Base-by-base conservation (phyloP, 1,140 invertebrate species). In the Pollicipes pollicipes region DNA sequence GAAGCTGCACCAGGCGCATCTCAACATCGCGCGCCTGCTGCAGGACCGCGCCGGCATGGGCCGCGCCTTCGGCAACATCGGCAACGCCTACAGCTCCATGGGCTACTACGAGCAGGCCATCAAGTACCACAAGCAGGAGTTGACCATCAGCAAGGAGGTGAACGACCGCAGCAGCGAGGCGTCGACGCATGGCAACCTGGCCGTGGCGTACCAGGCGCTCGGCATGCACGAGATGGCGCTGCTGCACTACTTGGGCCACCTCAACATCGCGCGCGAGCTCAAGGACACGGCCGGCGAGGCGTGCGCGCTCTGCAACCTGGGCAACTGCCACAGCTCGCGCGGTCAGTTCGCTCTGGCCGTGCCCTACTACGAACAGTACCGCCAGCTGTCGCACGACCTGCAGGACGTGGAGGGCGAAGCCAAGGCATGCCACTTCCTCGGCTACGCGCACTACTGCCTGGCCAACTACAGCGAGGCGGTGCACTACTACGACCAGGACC, bases 251-350 rank as follows among this genome's bases (percentile, higher is more conserved):
- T 79, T 79, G 70, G 80, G 81, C 73, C 84, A 86, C 76, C 77
- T 86, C 29, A 83, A 88, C 63, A 95, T 96, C 75, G 92, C 95
- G 0, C 82, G 91, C 30, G 93, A 97, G 77, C 81, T 97, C 17
- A 97, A 97, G 82, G 95, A 98, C 76, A 88, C 90, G 0, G 89
- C 90, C 0, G 93, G 93, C 28, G 94, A 97, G 81, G 93, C 94
- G 0, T 94, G 93, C 76, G 95, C 95, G 0, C 81, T 98, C 17
- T 84, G 95, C 8, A 97, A 97, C 82, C 81, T 97, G 0, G 95
- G 92, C 0, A 97, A 97, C 79, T 98, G 93, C 77, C 83, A 97
- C 13, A 94, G 91, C 71, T 94, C 92, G 0, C 81, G 91, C 21
- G 88, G 87, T 16, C 90, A 95, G 79, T 97, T 95, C 79, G 85